Base-by-base conservation (phyloP, 2,797 vertebrate genomes). In the Sebastes melanostomus region DNA sequence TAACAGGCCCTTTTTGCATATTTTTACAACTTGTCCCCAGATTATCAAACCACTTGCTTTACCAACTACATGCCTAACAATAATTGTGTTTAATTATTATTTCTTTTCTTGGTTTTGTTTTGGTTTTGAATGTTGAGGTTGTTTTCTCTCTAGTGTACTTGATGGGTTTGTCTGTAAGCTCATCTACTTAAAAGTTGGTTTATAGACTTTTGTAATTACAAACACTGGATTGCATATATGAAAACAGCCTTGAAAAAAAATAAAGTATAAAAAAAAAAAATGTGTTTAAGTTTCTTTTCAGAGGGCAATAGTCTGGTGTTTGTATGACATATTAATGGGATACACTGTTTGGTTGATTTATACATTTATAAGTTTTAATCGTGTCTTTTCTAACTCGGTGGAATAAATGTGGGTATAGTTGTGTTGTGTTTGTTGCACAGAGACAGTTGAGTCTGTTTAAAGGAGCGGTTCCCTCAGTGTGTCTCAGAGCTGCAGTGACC, bases 31-130 rank as follows among this genome's bases (percentile, higher is more conserved):
- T 16, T 58, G 5, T 58, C 16, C n/a, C 1, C 36, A 9, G 3
- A 8, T 14, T 29, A 3, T 22, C 10, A 8, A 6, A 68, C 8
- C 3, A 1, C 3, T 34, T 52, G 3, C 16, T 65, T 74, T 9
- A 3, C 6, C 11, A 42, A 3, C n/a, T 6, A 0, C 14, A 6
- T 27, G 0, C 5, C 24, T 6, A 4, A 29, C 0, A 38, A 38
- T 38, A 38, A 38, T 14, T 38, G 36, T 14, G 36, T 38, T 38
- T 38, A 38, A 38, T 38, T 14, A 0, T 38, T 38, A 38, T 38
- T 38, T 38, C 5, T 38, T 38, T 6, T 14, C 36, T 38, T 38
- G 36, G 36, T 38, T 38, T 38, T 38, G 36, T 38, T 38, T 38
- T 38, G 36, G 5, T 38, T 14, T 38, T 38, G 13, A 38, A 38